phyloP scores from a whole-genome alignment of 2,888 invertebrate genomes.

The Toxonevra muliebris region DNA sequence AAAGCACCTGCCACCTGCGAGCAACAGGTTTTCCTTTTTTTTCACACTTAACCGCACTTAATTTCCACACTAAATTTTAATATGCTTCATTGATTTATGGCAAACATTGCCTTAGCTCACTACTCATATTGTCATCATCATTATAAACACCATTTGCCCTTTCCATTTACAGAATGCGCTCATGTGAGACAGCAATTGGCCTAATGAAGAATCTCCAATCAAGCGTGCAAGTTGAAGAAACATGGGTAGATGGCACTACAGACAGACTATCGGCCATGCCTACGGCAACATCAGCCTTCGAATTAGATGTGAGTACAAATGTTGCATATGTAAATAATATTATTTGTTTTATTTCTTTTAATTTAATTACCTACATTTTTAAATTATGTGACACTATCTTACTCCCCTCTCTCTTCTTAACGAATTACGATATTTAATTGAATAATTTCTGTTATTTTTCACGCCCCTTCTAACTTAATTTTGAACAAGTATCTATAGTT shows the following conservation, averaged over 20 bases:
- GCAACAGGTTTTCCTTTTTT: background rate
- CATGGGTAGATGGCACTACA: constrained; percentile 89
- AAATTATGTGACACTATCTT: background rate
- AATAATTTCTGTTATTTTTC: no score
- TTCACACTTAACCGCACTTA: background rate
- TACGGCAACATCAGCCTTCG: constrained; percentile 68
- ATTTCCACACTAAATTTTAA: background rate
- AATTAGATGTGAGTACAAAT: constrained; percentile 64
- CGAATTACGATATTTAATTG: background rate
- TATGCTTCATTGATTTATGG: no score
- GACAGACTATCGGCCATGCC: constrained; percentile 80
- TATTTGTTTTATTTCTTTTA: background rate
- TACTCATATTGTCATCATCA: no score
- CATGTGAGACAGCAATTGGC: constrained; percentile 90
- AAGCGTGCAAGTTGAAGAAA: constrained; percentile 86
- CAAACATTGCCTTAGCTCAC: no score
- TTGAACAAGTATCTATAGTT: no score
- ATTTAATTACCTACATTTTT: constrained; percentile 1
- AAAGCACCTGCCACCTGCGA: background rate
- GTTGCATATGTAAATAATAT: background rate
- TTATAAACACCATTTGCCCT: background rate
- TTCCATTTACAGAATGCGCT: constrained; percentile 74
- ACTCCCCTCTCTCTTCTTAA: background rate
- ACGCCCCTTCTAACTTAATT: no score
- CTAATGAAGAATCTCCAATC: constrained; percentile 90